phyloP scores from a whole-genome alignment of 2,113 vertebrate genomes.

The Indicator indicator region DNA sequence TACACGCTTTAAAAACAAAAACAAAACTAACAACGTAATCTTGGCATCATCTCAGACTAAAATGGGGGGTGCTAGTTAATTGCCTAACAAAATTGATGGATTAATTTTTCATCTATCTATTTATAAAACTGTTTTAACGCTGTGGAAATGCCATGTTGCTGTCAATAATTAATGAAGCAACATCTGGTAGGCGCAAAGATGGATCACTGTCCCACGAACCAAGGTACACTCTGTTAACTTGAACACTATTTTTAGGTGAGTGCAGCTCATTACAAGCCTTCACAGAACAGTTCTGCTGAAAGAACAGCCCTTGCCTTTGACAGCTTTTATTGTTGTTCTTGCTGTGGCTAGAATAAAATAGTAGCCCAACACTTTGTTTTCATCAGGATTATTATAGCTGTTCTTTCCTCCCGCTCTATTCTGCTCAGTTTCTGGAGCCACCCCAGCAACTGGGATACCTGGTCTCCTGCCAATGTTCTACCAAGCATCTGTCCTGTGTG shows the following conservation, averaged over 20 bases:
- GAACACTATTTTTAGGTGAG: slow-evolving; percentile 37
- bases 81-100: slow-evolving; percentile 33
- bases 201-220: not conserved
- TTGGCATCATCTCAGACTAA: slow-evolving; percentile 27
- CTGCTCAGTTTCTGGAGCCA: not conserved
- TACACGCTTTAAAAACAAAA: not conserved
- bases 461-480: not conserved
- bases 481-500: not conserved
- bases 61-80: slow-evolving; percentile 18
- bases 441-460: slow-evolving; percentile 7
- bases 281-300: slow-evolving; percentile 12
- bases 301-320: not conserved
- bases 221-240: slow-evolving; percentile 34
- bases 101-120: slow-evolving; percentile 49
- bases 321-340: slow-evolving; percentile 26
- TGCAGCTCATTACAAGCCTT: slow-evolving; percentile 10
- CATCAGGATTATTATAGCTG: not conserved
- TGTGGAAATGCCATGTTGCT: not conserved
- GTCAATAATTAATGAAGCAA: slow-evolving; percentile 56
- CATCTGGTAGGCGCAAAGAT: slow-evolving; percentile 27
- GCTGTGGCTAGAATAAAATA: slow-evolving; percentile 17
- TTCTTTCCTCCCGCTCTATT: not conserved
- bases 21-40: not conserved
- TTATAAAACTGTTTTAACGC: slow-evolving; percentile 8
- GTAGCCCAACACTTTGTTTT: not conserved